Conservation (phyloP, 2,888 invertebrate genomes). For the Caenorhabditis sp. region DNA sequence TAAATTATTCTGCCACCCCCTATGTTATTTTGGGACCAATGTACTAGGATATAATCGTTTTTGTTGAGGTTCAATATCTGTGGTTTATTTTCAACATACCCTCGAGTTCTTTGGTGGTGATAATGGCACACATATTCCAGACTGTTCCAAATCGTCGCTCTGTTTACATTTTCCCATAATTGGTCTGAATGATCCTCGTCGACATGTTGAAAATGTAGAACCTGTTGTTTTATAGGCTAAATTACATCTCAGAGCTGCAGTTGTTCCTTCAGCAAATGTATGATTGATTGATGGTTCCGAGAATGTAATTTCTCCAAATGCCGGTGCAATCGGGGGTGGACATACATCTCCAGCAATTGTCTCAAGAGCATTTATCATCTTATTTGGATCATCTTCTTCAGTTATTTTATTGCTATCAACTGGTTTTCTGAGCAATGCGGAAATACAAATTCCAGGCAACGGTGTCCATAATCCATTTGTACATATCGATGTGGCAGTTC, state of each 20-base stretch:
- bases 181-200: slow-evolving; percentile 48
- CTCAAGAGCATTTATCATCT: not conserved
- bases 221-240: slow-evolving; percentile 46
- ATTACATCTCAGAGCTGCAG: slow-evolving; percentile 53
- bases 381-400: slow-evolving; percentile 5
- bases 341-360: slow-evolving; percentile 19
- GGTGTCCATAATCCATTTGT: slow-evolving; percentile 52
- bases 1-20: too few species aligned
- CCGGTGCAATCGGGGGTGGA: slow-evolving; percentile 46
- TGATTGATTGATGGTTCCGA: slow-evolving; percentile 24
- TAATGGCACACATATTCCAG: slow-evolving; percentile 42
- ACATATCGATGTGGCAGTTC: slow-evolving; percentile 43
- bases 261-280: slow-evolving; percentile 44
- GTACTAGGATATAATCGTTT: too few species aligned
- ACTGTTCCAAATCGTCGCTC: slow-evolving; percentile 9
- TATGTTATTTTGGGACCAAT: too few species aligned
- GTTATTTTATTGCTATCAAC: not conserved
- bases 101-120: slow-evolving; percentile 40
- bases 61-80: too few species aligned
- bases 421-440: slow-evolving; percentile 15
- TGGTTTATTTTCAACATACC: slow-evolving; percentile 9
- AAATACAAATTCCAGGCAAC: slow-evolving; percentile 23
- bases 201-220: slow-evolving; percentile 45
- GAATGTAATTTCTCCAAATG: slow-evolving; percentile 47
- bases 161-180: slow-evolving; percentile 43